These are phyloP conservation scores for Drosophila sturtevanti DNA, from an alignment of 1,140 invertebrate genomes.

Conservation along the genomic window DNA sequence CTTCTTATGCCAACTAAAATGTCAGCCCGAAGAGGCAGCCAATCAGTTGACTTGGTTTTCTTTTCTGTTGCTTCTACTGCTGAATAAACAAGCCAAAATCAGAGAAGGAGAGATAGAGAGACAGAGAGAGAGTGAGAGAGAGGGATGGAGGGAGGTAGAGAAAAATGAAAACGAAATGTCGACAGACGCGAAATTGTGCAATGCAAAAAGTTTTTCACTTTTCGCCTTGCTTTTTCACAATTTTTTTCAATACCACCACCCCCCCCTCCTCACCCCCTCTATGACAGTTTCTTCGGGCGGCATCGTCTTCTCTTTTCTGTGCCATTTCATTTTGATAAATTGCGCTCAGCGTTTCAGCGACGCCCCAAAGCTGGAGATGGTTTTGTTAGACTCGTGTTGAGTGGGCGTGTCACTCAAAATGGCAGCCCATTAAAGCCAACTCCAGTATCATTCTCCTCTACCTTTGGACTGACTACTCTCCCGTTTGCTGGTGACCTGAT, in stretches of 20 bases:
- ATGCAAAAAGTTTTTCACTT: conserved; percentile 74
- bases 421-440: conserved; percentile 32
- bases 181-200: conserved; percentile 62
- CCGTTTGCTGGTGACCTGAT: conserved; percentile 18
- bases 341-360: conserved; percentile 40
- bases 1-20: conserved; percentile 39
- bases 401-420: conserved; percentile 47
- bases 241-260: too few species aligned
- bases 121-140: conserved; percentile 10
- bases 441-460: conserved; percentile 6
- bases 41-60: conserved; percentile 65
- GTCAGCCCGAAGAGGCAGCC: conserved; percentile 32
- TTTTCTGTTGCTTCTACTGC: conserved; percentile 7
- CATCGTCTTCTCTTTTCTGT: conserved; percentile 26
- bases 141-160: conserved; percentile 2
- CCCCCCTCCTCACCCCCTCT: too few species aligned
- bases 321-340: conserved; percentile 78
- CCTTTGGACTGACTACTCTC: not conserved
- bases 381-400: conserved; percentile 8
- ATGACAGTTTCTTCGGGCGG: conserved; percentile 14
- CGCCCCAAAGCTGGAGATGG: not conserved
- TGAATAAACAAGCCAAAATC: conserved; percentile 51
- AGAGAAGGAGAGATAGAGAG: conserved; percentile 19
- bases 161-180: conserved; percentile 27
- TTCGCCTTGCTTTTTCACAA: conserved; percentile 38